phyloP scores from a whole-genome alignment of 1,140 invertebrate species.

The Ridgeia piscesae region DNA sequence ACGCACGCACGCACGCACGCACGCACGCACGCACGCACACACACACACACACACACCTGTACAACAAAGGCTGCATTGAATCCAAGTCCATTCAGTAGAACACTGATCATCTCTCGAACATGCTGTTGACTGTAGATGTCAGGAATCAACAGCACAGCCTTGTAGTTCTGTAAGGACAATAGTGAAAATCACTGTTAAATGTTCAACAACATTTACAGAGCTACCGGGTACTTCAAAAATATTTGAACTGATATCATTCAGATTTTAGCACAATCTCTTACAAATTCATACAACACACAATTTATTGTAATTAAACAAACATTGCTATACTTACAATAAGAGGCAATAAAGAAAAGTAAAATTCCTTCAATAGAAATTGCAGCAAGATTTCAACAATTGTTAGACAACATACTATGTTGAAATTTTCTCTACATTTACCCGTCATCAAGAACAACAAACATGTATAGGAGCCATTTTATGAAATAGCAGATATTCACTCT shows the following conservation, averaged over 20 bases:
- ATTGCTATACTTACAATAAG: neutral
- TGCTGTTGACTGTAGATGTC: conserved; percentile 88
- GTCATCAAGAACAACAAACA: too few relatives aligned
- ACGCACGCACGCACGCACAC: too few relatives aligned
- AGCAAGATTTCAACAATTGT: too few relatives aligned
- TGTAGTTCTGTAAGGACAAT: conserved; percentile 66
- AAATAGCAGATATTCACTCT: conserved; percentile 18
- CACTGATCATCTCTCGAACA: conserved; percentile 79
- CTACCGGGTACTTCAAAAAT: neutral
- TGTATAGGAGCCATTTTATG: neutral
- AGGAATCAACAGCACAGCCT: conserved; percentile 84
- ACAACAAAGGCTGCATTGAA: conserved; percentile 88
- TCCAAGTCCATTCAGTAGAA: conserved; percentile 79
- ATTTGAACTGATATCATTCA: neutral
- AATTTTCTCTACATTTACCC: too few relatives aligned
- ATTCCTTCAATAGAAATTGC: too few relatives aligned
- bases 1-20: too few relatives aligned
- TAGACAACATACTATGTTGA: too few relatives aligned
- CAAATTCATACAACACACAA: neutral
- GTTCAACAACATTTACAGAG: neutral
- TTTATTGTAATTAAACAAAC: neutral
- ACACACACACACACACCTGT: conserved; percentile 63
- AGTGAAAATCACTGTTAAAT: neutral
- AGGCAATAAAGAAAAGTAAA: too few relatives aligned
- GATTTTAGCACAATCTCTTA: neutral